A percentile compares a stretch with the other conserved stretches of the same genome.
phyloP scores from a whole-genome alignment of 2,113 vertebrate species.

The Dromaius novaehollandiae region DNA sequence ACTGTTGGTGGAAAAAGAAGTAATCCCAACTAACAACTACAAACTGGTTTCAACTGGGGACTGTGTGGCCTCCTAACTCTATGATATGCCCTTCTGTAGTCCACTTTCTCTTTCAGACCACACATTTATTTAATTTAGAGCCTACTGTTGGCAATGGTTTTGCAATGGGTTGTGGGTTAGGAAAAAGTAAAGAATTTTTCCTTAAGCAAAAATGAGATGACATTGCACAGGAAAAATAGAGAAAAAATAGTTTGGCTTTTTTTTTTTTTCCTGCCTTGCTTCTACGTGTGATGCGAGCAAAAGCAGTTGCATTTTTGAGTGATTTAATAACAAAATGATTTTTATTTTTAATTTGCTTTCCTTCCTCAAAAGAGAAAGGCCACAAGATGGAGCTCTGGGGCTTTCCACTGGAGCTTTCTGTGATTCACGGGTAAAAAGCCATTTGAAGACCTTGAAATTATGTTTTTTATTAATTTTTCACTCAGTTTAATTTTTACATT shows the following conservation, averaged over 20 bases:
- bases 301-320: constrained; percentile 1
- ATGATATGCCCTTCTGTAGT: not conserved
- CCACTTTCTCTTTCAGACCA: constrained; percentile 27
- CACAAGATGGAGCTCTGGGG: constrained; percentile 72
- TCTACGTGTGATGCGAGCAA: not conserved
- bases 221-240: not conserved
- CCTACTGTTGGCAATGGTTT: not conserved
- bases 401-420: not conserved
- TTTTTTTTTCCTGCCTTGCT: not conserved
- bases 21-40: rapidly evolving
- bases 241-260: not conserved
- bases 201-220: constrained; percentile 9
- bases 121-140: constrained; percentile 9
- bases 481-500: constrained; percentile 38
- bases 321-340: constrained; percentile 26
- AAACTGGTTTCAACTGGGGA: not conserved
- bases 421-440: not conserved
- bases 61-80: not conserved
- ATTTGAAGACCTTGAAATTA: constrained; percentile 15
- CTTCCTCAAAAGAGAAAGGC: not conserved
- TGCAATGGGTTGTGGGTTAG: constrained; percentile 14
- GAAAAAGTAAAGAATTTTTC: constrained; percentile 48
- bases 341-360: not conserved
- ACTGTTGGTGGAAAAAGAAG: not conserved
- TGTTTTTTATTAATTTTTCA: constrained; percentile 34